Evolutionary conservation across 1,140 invertebrate genomes (phyloP).

Genomic region (Anastatus disparis): DNA sequence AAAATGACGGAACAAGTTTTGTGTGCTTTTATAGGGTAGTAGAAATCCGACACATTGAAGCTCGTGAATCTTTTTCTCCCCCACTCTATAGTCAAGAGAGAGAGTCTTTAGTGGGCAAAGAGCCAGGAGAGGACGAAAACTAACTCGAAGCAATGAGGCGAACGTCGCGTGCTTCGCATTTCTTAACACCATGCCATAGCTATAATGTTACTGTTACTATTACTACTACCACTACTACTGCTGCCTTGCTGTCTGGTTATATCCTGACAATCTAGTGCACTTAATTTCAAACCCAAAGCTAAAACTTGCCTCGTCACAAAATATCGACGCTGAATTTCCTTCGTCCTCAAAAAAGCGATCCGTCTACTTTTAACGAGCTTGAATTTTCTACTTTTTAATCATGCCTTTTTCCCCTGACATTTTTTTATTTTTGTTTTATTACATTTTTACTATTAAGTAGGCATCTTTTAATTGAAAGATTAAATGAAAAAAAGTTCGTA

Average conservation of each 20-base stretch:
- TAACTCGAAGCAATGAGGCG: conserved; percentile 56
- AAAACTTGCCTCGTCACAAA: neutral
- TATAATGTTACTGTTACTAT: neutral
- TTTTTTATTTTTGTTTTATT: no score
- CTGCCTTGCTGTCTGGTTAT: neutral
- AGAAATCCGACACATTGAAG: no score
- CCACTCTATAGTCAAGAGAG: no score
- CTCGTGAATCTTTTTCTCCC: neutral
- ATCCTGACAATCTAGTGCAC: neutral
- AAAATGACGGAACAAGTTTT: no score
- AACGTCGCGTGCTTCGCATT: conserved; percentile 57
- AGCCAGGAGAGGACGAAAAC: conserved; percentile 41
- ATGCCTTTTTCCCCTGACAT: no score
- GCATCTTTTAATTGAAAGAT: no score
- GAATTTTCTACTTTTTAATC: no score
- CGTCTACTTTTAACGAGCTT: no score
- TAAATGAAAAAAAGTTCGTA: no score
- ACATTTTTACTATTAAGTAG: no score
- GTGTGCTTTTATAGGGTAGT: no score
- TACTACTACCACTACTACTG: neutral
- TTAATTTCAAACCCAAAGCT: neutral
- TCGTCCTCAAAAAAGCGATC: neutral
- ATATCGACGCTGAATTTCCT: neutral
- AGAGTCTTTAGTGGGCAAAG: neutral
- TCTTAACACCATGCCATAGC: conserved; percentile 34